Evolutionary conservation across 2,113 vertebrate genomes (phyloP), one percentile per base, ranked within the genome.

Genomic region (Bostrychus sinensis): DNA sequence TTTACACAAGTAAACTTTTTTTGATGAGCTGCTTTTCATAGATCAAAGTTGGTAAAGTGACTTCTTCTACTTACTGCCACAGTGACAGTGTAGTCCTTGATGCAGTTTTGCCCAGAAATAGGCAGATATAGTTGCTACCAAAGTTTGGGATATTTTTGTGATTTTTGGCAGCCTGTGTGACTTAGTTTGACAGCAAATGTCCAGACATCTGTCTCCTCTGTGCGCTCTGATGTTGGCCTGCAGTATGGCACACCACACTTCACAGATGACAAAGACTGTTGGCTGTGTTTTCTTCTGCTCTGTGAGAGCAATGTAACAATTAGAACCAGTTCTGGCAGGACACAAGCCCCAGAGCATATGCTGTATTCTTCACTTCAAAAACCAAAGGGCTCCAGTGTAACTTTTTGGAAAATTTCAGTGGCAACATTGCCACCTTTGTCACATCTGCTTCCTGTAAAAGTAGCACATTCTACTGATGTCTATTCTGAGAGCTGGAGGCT

Each of bases 251-350:
- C 82, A 74, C 58, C 81, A 82, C 88, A 86, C 79, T 88, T 86
- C 89, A 80, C 74, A 88, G 81, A 86, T 88, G 89, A 93, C 91
- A 92, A 93, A 92, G 90, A 89, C 86, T 82, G 81, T 89, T 90
- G 89, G 89, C 90, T 51, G 72, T 72, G 78, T 83, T 88, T 83
- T 83, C 73, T 67, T 68, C 26, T 28, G 74, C 87, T 89, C 89
- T 81, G 75, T 79, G 86, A 91, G 88, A 89, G 90, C 87, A 66
- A 82, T 78, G 80, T 86, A 91, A 92, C 91, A 92, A 92, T 92
- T 91, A 90, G 83, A 86, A 87, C 81, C 81, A 72, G 80, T 85
- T 67, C 87, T 92, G 92, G 91, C 91, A 91, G 85, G 76, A 76
- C 57, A 70, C 63, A 69, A 76, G 82, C 87, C 88, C 89, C 81